A percentile compares a stretch with the other conserved stretches of the same genome.
phyloP scores from a whole-genome alignment of 2,797 vertebrate genomes.

The Mareca penelope region DNA sequence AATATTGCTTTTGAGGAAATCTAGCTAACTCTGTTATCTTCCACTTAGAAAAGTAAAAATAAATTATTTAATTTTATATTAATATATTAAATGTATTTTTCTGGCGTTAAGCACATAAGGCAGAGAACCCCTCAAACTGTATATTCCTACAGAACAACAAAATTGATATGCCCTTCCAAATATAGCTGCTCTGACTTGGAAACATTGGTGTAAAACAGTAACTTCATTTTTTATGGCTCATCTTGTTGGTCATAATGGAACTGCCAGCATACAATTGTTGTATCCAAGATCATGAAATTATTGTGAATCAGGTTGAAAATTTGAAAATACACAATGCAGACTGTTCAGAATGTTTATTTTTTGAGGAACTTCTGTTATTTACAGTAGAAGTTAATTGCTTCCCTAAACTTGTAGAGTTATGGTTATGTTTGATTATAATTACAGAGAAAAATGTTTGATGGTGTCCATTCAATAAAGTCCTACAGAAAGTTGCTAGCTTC shows the following conservation, averaged over 20 bases:
- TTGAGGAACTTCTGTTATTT: neutral
- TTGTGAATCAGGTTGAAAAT: neutral
- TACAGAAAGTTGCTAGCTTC: neutral
- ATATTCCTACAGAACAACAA: neutral
- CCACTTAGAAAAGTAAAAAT: neutral
- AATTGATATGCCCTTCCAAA: neutral
- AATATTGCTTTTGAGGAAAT: neutral
- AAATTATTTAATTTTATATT: no score
- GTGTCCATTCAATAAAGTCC: neutral
- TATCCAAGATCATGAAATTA: neutral
- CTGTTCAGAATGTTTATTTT: neutral
- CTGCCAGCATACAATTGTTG: neutral
- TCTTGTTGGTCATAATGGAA: neutral
- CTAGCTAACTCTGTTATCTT: neutral
- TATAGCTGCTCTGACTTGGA: neutral
- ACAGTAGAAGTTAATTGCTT: neutral
- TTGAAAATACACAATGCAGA: neutral
- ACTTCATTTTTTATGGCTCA: neutral
- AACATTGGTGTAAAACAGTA: neutral
- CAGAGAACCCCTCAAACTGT: neutral
- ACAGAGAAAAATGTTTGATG: neutral
- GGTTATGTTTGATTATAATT: neutral
- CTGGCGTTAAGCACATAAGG: neutral
- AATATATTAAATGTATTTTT: neutral
- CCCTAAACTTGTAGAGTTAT: neutral